Evolutionary conservation across 2,797 vertebrate species (phyloP).

Genomic region (Callimico goeldii): DNA sequence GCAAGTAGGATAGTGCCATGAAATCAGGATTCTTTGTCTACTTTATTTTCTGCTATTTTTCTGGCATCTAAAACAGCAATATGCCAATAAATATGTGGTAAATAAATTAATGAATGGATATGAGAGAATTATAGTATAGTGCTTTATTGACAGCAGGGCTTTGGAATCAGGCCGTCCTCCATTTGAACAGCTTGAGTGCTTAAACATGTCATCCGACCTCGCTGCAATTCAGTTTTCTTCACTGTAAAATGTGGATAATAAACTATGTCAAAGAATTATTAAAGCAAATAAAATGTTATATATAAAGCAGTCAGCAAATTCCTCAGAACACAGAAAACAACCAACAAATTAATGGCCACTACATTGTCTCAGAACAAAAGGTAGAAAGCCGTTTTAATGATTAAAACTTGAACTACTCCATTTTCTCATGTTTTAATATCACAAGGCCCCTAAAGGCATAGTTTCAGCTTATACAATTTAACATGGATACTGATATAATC

Average conservation of each 20-base stretch:
- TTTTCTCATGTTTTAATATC: slow-evolving; percentile 40
- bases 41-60: neutral
- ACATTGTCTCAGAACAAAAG: neutral
- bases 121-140: neutral
- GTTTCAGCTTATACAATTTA: neutral
- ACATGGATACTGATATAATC: neutral
- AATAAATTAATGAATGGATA: neutral
- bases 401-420: neutral
- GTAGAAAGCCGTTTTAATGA: neutral
- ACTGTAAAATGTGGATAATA: neutral
- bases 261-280: neutral
- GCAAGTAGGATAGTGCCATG: neutral
- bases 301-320: neutral
- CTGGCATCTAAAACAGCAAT: neutral
- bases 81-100: neutral
- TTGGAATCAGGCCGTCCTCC: neutral
- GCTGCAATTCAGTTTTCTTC: neutral
- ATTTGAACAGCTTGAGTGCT: neutral
- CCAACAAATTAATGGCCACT: neutral
- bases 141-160: neutral
- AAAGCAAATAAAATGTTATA: neutral
- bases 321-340: neutral
- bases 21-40: neutral
- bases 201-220: neutral
- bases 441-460: neutral